A percentile compares a stretch with the other conserved stretches of the same genome.
Evolutionary conservation across 2,797 vertebrate species (phyloP).

Genomic region (Craterocephalus amniculus): DNA sequence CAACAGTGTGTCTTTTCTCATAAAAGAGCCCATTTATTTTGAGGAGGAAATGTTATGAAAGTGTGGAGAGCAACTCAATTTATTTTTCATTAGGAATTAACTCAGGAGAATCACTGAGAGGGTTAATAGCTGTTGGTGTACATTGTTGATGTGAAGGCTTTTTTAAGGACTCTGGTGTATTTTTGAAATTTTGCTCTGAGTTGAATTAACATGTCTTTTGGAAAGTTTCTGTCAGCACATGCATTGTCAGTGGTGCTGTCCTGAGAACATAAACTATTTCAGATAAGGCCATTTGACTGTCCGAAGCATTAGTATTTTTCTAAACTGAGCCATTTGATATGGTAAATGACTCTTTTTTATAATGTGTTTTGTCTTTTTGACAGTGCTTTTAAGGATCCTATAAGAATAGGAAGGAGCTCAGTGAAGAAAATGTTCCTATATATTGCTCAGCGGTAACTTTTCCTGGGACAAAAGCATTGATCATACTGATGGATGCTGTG

Average conservation of each 20-base stretch:
- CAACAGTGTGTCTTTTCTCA: constrained; percentile 85
- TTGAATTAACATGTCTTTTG: constrained; percentile 30
- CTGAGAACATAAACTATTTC: constrained; percentile 2
- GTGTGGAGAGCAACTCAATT: constrained; percentile 81
- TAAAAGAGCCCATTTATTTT: constrained; percentile 87
- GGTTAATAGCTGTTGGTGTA: constrained; percentile 73
- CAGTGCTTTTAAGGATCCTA: not conserved
- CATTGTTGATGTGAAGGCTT: constrained; percentile 56
- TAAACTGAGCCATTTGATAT: not conserved
- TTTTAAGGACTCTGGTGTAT: constrained; percentile 17
- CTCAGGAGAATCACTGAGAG: constrained; percentile 68
- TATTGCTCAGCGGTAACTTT: constrained; percentile 12
- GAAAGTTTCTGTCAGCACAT: constrained; percentile 14
- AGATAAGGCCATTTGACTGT: not conserved
- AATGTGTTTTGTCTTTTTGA: not conserved
- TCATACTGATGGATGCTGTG: constrained; percentile 25
- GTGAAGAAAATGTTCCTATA: constrained; percentile 12
- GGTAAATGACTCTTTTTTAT: not conserved
- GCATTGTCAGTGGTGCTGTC: not conserved
- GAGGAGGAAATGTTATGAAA: constrained; percentile 81
- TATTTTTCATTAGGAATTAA: constrained; percentile 84
- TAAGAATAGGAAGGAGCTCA: constrained; percentile 3
- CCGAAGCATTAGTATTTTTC: not conserved
- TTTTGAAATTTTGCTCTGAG: constrained; percentile 32
- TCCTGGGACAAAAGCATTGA: constrained; percentile 25